Conservation (phyloP, 2,113 vertebrate species). For the Eulemur macaco region DNA sequence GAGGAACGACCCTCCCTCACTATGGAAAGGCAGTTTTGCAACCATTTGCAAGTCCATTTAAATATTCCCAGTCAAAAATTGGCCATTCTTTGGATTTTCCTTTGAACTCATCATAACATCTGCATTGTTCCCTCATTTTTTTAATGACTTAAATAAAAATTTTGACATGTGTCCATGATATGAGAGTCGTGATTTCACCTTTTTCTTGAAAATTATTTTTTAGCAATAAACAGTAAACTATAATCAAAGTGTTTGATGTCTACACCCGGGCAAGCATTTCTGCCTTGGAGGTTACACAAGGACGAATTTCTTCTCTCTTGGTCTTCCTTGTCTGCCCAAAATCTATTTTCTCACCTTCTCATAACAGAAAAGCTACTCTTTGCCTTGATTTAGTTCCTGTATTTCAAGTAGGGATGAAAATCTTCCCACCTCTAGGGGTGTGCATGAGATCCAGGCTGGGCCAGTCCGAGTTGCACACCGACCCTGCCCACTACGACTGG, state of each 20-base stretch:
- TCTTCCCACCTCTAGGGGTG: no score
- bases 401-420: not conserved
- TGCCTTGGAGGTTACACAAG: not conserved
- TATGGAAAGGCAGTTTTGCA: not conserved
- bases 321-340: not conserved
- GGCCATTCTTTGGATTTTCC: slow-evolving; percentile 6
- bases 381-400: not conserved
- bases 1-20: no score
- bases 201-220: slow-evolving; percentile 6
- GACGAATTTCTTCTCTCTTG: slow-evolving; percentile 1
- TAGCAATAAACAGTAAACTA: slow-evolving; percentile 48
- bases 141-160: slow-evolving; percentile 54
- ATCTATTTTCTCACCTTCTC: not conserved
- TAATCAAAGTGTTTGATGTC: slow-evolving; percentile 33
- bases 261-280: not conserved
- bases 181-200: slow-evolving; percentile 34
- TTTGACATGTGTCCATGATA: slow-evolving; percentile 57
- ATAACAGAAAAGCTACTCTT: not conserved
- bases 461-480: no score
- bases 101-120: slow-evolving; percentile 48
- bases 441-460: not conserved
- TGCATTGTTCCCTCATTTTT: slow-evolving; percentile 50
- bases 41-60: not conserved
- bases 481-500: not conserved
- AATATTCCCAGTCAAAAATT: not conserved